Percentiles rank a stretch among this genome's conserved stretches.
Evolutionary conservation across 2,113 vertebrate species (phyloP).

Genomic region (Malurus alboscapulatus): DNA sequence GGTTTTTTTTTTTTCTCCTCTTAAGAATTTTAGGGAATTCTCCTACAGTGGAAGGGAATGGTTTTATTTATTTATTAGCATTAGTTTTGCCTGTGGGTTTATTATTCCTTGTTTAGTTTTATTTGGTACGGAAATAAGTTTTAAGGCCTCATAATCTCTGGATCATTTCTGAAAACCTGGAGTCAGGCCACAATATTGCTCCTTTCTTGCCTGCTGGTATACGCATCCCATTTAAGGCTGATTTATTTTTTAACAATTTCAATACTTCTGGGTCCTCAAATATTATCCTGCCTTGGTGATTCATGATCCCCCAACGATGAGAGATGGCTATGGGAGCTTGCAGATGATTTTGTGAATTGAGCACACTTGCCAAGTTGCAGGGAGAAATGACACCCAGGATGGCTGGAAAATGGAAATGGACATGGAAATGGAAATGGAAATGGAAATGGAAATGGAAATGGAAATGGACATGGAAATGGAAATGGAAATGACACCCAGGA

Average conservation of each 20-base stretch:
- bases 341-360: background rate
- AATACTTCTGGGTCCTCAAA: conserved; percentile 8
- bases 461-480: no score
- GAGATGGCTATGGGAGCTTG: background rate
- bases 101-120: conserved; percentile 8
- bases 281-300: conserved; percentile 13
- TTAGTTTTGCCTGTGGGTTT: background rate
- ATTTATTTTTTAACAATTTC: conserved; percentile 44
- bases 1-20: background rate
- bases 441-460: no score
- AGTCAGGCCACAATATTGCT: background rate
- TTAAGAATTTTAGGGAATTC: background rate
- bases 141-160: background rate
- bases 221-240: background rate
- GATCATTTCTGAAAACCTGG: background rate
- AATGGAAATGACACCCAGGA: background rate
- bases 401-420: no score
- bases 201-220: background rate
- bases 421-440: no score
- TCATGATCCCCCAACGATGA: background rate
- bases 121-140: conserved; percentile 5
- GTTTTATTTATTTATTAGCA: background rate
- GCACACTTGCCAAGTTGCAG: background rate
- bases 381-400: background rate
- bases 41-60: background rate